phyloP scores from a whole-genome alignment of 2,888 invertebrate species.

The Drosophila hamatofila region DNA sequence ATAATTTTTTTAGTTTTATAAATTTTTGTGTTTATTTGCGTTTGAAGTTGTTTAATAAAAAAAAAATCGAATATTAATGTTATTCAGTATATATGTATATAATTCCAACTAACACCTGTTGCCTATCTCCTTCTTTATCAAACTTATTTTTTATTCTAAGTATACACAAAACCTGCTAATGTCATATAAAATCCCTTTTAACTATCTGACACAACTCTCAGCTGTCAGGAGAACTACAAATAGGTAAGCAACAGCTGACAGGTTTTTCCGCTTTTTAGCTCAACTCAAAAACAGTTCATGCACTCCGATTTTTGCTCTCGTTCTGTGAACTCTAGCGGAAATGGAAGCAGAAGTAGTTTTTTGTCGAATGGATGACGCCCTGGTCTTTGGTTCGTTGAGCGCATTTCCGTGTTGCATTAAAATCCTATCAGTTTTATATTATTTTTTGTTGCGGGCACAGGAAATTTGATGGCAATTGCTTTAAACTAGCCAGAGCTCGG shows the following conservation, averaged over 20 bases:
- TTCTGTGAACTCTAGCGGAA: constrained; percentile 41
- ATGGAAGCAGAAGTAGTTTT: constrained; percentile 41
- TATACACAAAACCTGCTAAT: background rate
- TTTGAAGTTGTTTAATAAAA: no score
- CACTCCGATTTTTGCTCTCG: background rate
- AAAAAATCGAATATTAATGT: no score
- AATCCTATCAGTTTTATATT: constrained; percentile 47
- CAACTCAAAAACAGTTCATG: background rate
- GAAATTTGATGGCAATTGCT: constrained; percentile 70
- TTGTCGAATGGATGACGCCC: constrained; percentile 45
- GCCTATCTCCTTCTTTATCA: background rate
- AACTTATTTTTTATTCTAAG: background rate
- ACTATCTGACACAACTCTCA: background rate
- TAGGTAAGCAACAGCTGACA: background rate
- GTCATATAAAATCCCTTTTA: background rate
- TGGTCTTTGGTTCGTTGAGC: constrained; percentile 48
- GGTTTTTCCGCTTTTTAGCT: background rate
- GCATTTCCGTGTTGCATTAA: constrained; percentile 75
- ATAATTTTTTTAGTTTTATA: no score
- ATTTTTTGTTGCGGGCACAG: constrained; percentile 41
- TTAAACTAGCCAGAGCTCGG: constrained; percentile 45
- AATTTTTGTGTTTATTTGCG: no score
- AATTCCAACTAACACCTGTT: background rate
- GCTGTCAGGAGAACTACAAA: background rate
- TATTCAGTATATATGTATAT: no score